Base-by-base conservation (phyloP, 2,113 vertebrate species). In the Tenrec ecaudatus region DNA sequence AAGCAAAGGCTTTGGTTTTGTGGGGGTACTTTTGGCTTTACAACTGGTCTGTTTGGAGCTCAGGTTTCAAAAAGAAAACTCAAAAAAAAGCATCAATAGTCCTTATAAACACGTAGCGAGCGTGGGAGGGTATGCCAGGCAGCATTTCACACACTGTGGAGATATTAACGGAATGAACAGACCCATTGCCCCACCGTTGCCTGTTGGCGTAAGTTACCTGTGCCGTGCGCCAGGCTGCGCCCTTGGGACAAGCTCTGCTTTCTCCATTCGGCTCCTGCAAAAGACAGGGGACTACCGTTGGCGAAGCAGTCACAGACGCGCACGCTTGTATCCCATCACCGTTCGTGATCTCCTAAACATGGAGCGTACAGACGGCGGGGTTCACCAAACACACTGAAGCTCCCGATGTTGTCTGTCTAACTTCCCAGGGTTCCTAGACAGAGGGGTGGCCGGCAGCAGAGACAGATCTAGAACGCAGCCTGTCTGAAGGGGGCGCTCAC, bases 261-360 rank as follows among this genome's bases (percentile, higher is more conserved):
- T n/a, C 17, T 79, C 47, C 6, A 0, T 64, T 86, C 91, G 86
- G 60, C 82, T 47, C 57, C 98, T 98, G 91, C 25, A 97, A 97
- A 33, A 96, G 57, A 94, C 1, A 43, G 90, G 10, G 95, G 62
- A 75, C 71, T 11, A 81, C 4, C 58, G 33, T 94, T 82, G 79
- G 40, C 11, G 4, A 87, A 88, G 3, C 27, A 87, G 36, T 86
- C 77, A 40, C 4, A 86, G 76, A 77, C 69, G n/a, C 43, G 81
- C 29, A 94, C 25, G 1, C 80, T 93, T 31, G 62, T 19, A 91
- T 89, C 95, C 60, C 1, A 87, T 7, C 62, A 29, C 23, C 89
- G 71, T 92, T 69, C 86, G 91, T 57, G 40, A 85, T 47, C 87
- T 80, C 83, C 23, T 25, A 19, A 73, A 92, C 73, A 7, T 85